phyloP scores from a whole-genome alignment of 2,113 vertebrate species.

The Paralichthys olivaceus region DNA sequence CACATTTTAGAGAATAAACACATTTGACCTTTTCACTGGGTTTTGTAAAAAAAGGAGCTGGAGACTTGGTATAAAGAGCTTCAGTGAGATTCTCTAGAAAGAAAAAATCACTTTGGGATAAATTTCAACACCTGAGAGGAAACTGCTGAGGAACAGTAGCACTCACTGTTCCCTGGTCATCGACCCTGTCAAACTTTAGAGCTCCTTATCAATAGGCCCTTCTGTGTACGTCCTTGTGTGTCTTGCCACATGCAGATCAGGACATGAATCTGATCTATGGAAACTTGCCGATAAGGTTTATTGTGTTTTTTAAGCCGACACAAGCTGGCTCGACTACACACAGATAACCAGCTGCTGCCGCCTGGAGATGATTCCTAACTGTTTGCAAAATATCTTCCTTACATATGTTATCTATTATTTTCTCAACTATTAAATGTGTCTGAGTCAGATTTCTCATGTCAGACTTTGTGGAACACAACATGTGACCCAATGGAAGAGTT shows the following conservation, averaged over 20 bases:
- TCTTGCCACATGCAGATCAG: slow-evolving; percentile 2
- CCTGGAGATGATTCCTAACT: not conserved
- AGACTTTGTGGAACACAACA: too few relatives aligned
- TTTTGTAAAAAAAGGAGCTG: not conserved
- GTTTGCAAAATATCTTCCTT: too few relatives aligned
- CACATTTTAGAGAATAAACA: not conserved
- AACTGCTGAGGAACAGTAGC: slow-evolving; percentile 51
- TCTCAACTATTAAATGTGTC: too few relatives aligned
- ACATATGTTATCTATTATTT: too few relatives aligned
- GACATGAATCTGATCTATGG: slow-evolving; percentile 37
- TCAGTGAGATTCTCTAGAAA: slow-evolving; percentile 15
- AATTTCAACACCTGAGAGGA: slow-evolving; percentile 51
- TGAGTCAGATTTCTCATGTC: too few relatives aligned
- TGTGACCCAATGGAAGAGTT: not conserved
- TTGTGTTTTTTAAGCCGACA: slow-evolving; percentile 29
- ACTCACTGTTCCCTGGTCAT: slow-evolving; percentile 39
- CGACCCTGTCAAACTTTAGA: not conserved
- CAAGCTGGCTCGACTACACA: not conserved
- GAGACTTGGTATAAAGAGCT: slow-evolving; percentile 32
- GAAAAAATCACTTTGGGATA: slow-evolving; percentile 50
- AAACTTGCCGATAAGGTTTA: slow-evolving; percentile 25
- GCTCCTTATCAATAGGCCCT: not conserved
- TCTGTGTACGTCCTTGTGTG: slow-evolving; percentile 3
- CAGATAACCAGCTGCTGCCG: slow-evolving; percentile 6
- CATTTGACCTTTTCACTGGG: not conserved